These are phyloP conservation scores for Orthonevra nobilis DNA, from an alignment of 2,888 invertebrate species.

Conservation along the genomic window DNA sequence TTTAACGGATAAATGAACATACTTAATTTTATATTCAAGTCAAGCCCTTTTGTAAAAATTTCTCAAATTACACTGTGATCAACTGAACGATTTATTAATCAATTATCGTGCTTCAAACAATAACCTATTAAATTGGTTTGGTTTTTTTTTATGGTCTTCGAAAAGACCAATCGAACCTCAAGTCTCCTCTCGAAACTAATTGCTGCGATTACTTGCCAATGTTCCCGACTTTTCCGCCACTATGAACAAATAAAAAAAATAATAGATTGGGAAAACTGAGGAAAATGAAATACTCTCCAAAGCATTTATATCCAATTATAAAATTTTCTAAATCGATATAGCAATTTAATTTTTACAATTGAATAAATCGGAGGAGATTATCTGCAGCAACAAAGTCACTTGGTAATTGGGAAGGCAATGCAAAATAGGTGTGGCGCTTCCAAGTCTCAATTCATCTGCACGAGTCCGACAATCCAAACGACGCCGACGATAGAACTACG, in stretches of 20 bases:
- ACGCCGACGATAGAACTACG: not conserved
- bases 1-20: too few relatives aligned
- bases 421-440: slow-evolving; percentile 52
- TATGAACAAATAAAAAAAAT: slow-evolving; percentile 20
- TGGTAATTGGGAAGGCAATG: slow-evolving; percentile 13
- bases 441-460: not conserved
- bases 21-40: too few relatives aligned
- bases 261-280: not conserved
- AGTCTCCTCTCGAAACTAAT: too few relatives aligned
- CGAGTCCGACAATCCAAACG: not conserved
- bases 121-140: too few relatives aligned
- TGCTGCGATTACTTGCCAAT: slow-evolving; percentile 42
- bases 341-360: slow-evolving; percentile 67
- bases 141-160: too few relatives aligned
- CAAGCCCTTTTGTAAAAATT: too few relatives aligned
- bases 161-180: too few relatives aligned
- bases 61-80: too few relatives aligned
- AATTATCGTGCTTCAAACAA: too few relatives aligned
- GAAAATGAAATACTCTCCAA: slow-evolving; percentile 39
- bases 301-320: slow-evolving; percentile 67
- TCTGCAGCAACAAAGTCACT: slow-evolving; percentile 26
- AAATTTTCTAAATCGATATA: slow-evolving; percentile 62
- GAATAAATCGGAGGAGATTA: slow-evolving; percentile 60
- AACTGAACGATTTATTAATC: too few relatives aligned
- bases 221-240: slow-evolving; percentile 35